Percentiles rank a stretch among this genome's conserved stretches.
Conservation (phyloP, 2,888 invertebrate species). For the Campoletis raptor region DNA sequence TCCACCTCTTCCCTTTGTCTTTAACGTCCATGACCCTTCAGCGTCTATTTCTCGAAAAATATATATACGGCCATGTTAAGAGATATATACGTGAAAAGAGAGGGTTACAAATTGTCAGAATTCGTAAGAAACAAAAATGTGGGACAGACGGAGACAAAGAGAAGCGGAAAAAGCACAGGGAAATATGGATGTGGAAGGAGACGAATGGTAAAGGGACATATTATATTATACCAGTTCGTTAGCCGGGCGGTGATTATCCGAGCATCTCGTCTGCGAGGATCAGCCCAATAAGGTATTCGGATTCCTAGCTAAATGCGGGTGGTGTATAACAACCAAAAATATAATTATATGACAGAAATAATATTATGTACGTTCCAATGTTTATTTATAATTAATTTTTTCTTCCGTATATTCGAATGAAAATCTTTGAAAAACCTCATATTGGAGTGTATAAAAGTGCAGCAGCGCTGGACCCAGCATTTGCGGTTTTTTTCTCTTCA, state of each 20-base stretch:
- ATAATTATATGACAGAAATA: too few relatives aligned
- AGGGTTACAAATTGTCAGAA: slow-evolving; percentile 39
- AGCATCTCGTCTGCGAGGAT: slow-evolving; percentile 50
- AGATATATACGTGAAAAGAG: slow-evolving; percentile 9
- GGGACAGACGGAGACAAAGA: slow-evolving; percentile 39
- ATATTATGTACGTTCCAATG: too few relatives aligned
- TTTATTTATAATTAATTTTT: background rate
- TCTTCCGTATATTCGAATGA: background rate
- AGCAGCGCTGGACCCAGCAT: too few relatives aligned
- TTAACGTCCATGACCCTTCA: slow-evolving; percentile 29
- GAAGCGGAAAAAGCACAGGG: slow-evolving; percentile 28
- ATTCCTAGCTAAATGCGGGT: too few relatives aligned
- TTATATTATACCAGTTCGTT: slow-evolving; percentile 78
- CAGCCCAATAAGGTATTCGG: too few relatives aligned
- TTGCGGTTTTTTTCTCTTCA: too few relatives aligned
- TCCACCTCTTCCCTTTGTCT: slow-evolving; percentile 44
- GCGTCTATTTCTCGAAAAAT: slow-evolving; percentile 39
- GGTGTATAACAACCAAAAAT: too few relatives aligned
- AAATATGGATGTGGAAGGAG: slow-evolving; percentile 44
- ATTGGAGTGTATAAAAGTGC: too few relatives aligned
- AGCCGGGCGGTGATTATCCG: slow-evolving; percentile 76
- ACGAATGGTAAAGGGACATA: slow-evolving; percentile 73
- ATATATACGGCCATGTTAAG: background rate
- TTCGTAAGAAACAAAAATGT: slow-evolving; percentile 41
- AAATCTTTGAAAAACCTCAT: background rate